phyloP scores from a whole-genome alignment of 2,888 invertebrate genomes.

The Trachelus tabidus region DNA sequence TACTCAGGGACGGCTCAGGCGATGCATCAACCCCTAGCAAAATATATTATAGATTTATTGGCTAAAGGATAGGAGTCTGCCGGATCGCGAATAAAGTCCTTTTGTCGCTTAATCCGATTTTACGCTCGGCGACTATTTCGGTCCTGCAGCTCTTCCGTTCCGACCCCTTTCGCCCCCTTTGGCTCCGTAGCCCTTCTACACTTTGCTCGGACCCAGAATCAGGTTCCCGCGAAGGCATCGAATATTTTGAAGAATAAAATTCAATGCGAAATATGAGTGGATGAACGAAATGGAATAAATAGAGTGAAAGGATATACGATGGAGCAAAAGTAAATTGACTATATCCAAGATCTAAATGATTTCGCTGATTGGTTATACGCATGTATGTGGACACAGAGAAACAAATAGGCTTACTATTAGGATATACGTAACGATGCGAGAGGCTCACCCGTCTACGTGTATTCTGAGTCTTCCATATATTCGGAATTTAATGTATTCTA shows the following conservation, averaged over 20 bases:
- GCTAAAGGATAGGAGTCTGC: conserved; percentile 6
- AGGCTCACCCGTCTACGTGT: neutral
- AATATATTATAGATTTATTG: conserved; percentile 30
- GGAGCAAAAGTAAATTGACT: neutral
- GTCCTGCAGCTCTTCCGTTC: neutral
- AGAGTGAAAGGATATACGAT: neutral
- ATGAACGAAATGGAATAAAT: neutral
- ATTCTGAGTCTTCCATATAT: neutral
- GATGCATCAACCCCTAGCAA: conserved; percentile 4
- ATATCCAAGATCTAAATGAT: neutral
- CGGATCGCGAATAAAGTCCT: conserved; percentile 24
- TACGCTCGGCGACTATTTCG: conserved; percentile 2
- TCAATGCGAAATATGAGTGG: neutral
- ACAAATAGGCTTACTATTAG: neutral
- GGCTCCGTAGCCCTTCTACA: neutral
- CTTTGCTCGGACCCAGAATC: neutral
- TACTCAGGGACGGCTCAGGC: neutral
- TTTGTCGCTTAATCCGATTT: conserved; percentile 32
- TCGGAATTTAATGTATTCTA: conserved; percentile 23
- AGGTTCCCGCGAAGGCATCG: neutral
- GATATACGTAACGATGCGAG: neutral
- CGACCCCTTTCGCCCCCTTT: neutral
- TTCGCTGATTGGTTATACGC: neutral
- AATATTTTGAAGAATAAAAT: neutral
- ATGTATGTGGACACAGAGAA: neutral